Percentiles rank a stretch among this genome's conserved stretches.
These are phyloP conservation scores for Eira barbara DNA, from an alignment of 2,113 vertebrate species.

Conservation along the genomic window DNA sequence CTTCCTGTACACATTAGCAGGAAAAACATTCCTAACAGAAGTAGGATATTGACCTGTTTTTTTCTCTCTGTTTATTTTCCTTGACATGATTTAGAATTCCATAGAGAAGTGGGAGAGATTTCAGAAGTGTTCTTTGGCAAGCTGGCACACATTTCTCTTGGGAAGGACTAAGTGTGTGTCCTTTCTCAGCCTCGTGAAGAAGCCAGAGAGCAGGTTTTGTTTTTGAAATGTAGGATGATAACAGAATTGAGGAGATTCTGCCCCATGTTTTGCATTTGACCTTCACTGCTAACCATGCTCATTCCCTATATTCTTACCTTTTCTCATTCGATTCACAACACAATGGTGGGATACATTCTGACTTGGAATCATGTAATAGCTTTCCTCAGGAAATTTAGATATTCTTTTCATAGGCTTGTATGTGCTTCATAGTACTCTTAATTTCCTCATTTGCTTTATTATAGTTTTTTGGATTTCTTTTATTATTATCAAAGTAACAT, in stretches of 20 bases:
- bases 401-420: constrained; percentile 7
- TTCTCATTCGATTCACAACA: neutral
- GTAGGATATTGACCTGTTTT: neutral
- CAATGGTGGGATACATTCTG: neutral
- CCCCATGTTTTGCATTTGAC: neutral
- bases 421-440: neutral
- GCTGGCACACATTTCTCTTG: neutral
- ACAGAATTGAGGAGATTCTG: neutral
- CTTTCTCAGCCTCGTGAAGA: neutral
- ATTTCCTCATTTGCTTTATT: constrained; percentile 5
- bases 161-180: neutral
- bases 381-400: neutral
- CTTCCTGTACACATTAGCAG: neutral
- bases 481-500: constrained; percentile 33
- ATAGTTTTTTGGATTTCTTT: constrained; percentile 14
- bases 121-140: neutral
- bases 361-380: neutral
- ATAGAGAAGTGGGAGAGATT: neutral
- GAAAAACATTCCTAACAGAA: neutral
- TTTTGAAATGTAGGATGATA: neutral
- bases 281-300: neutral
- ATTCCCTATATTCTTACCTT: neutral
- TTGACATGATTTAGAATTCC: neutral
- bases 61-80: neutral
- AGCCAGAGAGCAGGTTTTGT: neutral